Conservation (phyloP, 2,113 vertebrate genomes). For the Oplegnathus fasciatus region DNA sequence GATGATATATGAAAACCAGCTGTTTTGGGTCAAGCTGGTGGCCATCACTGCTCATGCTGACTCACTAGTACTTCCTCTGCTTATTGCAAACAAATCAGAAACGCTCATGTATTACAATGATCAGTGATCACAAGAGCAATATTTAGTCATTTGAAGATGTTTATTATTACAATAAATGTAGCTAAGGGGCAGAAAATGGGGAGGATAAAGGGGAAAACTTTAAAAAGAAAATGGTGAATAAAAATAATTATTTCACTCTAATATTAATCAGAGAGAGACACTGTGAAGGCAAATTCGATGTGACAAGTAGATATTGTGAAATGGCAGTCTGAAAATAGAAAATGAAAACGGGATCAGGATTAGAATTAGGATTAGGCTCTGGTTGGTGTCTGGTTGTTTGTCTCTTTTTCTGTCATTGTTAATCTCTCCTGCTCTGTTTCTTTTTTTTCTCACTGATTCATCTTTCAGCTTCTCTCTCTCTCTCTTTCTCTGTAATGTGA, state of each 20-base stretch:
- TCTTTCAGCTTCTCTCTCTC: neutral
- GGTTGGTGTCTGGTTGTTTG: neutral
- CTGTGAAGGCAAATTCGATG: neutral
- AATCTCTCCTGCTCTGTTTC: constrained; percentile 11
- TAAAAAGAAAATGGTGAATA: neutral
- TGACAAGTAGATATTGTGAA: neutral
- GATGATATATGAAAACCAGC: constrained; percentile 5
- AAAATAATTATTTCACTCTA: neutral
- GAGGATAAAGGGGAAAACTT: neutral
- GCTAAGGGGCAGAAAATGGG: neutral
- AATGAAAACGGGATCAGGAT: constrained; percentile 11
- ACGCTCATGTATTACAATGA: too few species aligned
- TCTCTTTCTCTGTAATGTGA: neutral
- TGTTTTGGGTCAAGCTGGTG: neutral
- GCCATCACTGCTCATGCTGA: too few species aligned
- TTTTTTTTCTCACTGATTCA: constrained; percentile 11
- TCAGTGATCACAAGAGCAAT: too few species aligned
- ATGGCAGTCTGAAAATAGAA: constrained; percentile 2
- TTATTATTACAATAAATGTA: neutral
- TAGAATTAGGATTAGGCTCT: neutral
- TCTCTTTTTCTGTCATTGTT: constrained; percentile 14
- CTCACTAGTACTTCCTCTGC: neutral
- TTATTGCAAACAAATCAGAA: neutral
- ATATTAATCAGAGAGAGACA: neutral
- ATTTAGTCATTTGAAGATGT: neutral